Evolutionary conservation across 2,888 invertebrate species (phyloP).

Genomic region (Pyrrhosoma nymphula): DNA sequence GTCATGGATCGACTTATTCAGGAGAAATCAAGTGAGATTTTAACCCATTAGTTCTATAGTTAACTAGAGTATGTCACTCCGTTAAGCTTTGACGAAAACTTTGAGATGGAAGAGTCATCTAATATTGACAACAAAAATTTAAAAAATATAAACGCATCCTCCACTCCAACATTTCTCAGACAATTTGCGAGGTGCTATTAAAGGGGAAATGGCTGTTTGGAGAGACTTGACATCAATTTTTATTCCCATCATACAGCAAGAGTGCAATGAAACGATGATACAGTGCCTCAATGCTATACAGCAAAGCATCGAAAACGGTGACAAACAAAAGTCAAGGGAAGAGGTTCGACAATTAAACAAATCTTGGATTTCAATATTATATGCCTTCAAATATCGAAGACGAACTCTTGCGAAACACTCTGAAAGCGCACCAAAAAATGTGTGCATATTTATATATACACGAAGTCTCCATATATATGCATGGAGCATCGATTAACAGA

Average conservation of each 20-base stretch:
- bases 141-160: background rate
- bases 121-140: background rate
- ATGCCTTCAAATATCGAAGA: background rate
- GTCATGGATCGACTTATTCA: background rate
- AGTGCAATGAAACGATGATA: background rate
- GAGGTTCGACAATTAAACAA: background rate
- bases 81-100: background rate
- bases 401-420: conserved; percentile 11
- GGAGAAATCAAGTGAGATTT: background rate
- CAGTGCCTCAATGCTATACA: background rate
- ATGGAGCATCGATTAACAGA: background rate
- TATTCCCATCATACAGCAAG: background rate
- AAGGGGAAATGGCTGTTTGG: background rate
- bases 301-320: background rate
- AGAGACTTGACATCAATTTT: background rate
- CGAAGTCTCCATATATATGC: conserved; percentile 11
- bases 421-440: conserved; percentile 16
- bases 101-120: background rate
- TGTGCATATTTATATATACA: background rate
- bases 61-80: background rate
- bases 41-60: background rate
- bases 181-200: background rate
- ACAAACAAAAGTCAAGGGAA: background rate
- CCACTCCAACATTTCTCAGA: background rate
- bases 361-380: background rate